Conservation (phyloP, 2,888 invertebrate species). For the Chaitophorus viminalis region DNA sequence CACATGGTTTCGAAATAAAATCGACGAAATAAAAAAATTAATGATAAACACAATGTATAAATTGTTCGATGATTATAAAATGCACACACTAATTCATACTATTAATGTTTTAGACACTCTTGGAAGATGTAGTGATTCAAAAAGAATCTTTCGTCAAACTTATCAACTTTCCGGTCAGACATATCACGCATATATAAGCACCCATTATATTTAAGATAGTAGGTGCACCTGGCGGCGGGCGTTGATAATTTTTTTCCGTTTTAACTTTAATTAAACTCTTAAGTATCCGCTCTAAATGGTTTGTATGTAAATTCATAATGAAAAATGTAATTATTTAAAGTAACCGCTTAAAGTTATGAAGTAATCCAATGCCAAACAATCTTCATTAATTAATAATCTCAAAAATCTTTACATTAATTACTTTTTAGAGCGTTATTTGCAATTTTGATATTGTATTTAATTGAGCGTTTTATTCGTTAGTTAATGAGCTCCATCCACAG, state of each 20-base stretch:
- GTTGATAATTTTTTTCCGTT: too few species aligned
- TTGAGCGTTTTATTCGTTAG: neutral
- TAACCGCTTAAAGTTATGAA: too few species aligned
- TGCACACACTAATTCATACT: neutral
- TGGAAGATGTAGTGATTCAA: slow-evolving; percentile 21
- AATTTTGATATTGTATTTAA: slow-evolving; percentile 9
- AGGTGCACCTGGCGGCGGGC: neutral
- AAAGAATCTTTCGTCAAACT: slow-evolving; percentile 5
- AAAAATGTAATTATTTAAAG: too few species aligned
- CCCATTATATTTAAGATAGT: neutral
- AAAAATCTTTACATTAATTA: too few species aligned
- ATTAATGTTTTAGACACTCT: neutral
- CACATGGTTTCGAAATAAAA: neutral
- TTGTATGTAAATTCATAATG: neutral
- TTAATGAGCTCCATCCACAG: slow-evolving; percentile 19
- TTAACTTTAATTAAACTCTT: too few species aligned
- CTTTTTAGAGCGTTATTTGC: neutral
- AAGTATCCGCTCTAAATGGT: neutral
- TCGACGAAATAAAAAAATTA: neutral
- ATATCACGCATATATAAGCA: too few species aligned
- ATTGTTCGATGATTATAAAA: neutral
- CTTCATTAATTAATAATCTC: too few species aligned
- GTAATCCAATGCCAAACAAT: too few species aligned
- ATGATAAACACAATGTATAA: neutral
- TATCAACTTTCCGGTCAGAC: slow-evolving; percentile 11